These are phyloP conservation scores for Meriones unguiculatus DNA, from an alignment of 2,113 vertebrate genomes.

Conservation along the genomic window DNA sequence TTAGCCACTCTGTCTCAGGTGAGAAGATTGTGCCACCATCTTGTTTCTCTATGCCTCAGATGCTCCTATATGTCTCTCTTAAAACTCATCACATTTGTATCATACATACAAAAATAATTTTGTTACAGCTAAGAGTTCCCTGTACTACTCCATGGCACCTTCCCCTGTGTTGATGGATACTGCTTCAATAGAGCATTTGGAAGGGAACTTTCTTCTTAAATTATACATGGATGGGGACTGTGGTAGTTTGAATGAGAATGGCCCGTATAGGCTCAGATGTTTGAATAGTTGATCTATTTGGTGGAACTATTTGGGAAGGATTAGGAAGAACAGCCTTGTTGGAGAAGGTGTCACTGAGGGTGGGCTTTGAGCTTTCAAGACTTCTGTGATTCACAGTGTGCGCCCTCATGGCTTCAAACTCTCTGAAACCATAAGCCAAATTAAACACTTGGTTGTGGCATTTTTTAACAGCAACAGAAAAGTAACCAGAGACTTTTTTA, in stretches of 20 bases:
- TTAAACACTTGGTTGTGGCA: background rate
- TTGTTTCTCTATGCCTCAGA: background rate
- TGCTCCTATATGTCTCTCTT: no score
- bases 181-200: background rate
- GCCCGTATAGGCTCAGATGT: background rate
- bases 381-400: rapidly evolving
- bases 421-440: background rate
- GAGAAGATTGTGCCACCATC: background rate
- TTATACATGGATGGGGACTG: background rate
- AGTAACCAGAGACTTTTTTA: background rate
- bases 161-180: background rate
- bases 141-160: background rate
- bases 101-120: background rate
- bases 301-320: background rate
- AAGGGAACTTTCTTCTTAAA: background rate
- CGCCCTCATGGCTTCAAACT: background rate
- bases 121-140: background rate
- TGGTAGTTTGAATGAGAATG: background rate
- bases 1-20: background rate
- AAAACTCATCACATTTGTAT: background rate
- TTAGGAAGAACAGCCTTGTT: background rate
- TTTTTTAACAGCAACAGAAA: background rate
- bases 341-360: background rate
- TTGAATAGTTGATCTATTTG: background rate
- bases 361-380: background rate